Conservation (phyloP, 2,113 vertebrate species). For the Tichodroma muraria region DNA sequence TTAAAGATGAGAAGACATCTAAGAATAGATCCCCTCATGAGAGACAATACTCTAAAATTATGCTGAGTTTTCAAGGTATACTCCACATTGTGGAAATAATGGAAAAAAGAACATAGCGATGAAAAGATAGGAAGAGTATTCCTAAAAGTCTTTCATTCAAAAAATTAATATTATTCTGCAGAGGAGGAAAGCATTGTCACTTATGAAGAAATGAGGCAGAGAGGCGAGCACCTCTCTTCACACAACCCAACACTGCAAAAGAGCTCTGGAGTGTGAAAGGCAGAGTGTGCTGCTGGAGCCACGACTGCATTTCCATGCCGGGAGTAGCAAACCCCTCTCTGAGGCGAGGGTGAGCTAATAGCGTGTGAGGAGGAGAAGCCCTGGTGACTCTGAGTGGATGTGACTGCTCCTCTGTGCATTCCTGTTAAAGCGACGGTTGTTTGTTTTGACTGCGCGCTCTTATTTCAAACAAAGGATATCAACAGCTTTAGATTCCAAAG, state of each 20-base stretch:
- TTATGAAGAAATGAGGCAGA: background rate
- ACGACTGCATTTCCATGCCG: background rate
- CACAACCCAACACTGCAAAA: background rate
- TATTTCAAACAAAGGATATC: background rate
- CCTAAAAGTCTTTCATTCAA: background rate
- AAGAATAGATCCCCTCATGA: background rate
- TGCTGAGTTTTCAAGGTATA: background rate
- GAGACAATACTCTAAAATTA: background rate
- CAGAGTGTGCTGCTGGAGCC: background rate
- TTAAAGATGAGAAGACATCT: background rate
- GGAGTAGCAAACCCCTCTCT: background rate
- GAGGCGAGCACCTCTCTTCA: background rate
- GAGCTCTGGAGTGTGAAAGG: background rate
- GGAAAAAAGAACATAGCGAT: background rate
- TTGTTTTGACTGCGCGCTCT: background rate
- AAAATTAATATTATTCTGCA: background rate
- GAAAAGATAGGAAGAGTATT: background rate
- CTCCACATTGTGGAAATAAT: background rate
- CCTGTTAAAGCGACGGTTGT: background rate
- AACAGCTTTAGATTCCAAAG: background rate
- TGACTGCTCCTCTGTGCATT: background rate
- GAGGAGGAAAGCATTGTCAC: background rate
- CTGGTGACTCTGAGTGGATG: background rate
- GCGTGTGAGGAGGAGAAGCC: background rate
- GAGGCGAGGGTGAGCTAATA: background rate